A percentile compares a stretch with the other conserved stretches of the same genome.
These are phyloP conservation scores for Gonioctena quinquepunctata DNA, from an alignment of 1,140 invertebrate species.

Conservation along the genomic window DNA sequence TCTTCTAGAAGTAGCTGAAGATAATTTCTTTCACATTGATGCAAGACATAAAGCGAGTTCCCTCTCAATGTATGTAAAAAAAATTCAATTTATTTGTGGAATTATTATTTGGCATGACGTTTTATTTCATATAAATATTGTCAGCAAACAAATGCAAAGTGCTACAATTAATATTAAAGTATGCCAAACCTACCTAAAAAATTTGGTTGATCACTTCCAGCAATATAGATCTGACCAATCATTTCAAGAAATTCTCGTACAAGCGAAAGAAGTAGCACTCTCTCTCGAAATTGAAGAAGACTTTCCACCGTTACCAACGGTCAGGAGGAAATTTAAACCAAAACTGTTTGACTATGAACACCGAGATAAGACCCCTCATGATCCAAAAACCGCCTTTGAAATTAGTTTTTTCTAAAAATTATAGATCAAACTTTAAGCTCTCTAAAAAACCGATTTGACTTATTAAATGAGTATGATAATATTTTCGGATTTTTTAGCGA, in stretches of 20 bases:
- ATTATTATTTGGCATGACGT: slow-evolving; percentile 15
- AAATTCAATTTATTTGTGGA: slow-evolving; percentile 26
- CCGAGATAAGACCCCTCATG: background rate
- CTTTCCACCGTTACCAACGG: slow-evolving; percentile 1
- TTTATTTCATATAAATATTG: slow-evolving; percentile 21
- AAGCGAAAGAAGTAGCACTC: slow-evolving; percentile 9
- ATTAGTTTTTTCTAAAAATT: slow-evolving; percentile 4
- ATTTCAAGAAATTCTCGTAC: slow-evolving; percentile 10
- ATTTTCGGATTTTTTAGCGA: slow-evolving; percentile 6
- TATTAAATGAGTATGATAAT: background rate
- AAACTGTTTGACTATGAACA: slow-evolving; percentile 14
- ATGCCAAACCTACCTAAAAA: slow-evolving; percentile 8
- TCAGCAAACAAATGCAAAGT: slow-evolving; percentile 24
- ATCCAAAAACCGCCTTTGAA: slow-evolving; percentile 5
- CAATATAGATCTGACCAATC: slow-evolving; percentile 9
- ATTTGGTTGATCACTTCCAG: slow-evolving; percentile 10
- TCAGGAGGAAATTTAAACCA: slow-evolving; percentile 3
- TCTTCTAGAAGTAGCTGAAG: background rate
- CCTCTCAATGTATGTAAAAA: slow-evolving; percentile 12
- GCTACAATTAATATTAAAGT: slow-evolving; percentile 18
- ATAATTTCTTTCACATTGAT: background rate
- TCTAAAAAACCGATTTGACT: background rate
- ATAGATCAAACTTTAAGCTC: background rate
- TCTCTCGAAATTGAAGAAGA: slow-evolving; percentile 2
- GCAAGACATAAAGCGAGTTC: background rate